Evolutionary conservation across 2,888 invertebrate species (phyloP).

Genomic region (Lycia hirtaria): DNA sequence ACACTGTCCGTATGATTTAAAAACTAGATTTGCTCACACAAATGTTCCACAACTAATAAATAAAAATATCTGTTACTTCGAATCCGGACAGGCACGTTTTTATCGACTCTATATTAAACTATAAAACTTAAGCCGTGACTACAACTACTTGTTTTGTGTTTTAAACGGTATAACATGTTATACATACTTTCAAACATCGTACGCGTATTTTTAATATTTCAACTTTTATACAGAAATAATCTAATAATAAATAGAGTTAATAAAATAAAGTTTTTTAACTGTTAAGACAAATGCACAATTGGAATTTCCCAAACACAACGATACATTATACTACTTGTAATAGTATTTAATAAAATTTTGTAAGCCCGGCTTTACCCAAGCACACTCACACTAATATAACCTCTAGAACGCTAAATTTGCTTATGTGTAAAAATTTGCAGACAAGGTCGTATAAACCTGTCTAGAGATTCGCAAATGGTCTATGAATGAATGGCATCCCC

Average conservation of each 20-base stretch:
- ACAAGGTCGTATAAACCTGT: constrained; percentile 57
- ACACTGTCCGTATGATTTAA: constrained; percentile 57
- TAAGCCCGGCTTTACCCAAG: constrained; percentile 12
- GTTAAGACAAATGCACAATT: too few species aligned
- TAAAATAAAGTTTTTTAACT: too few species aligned
- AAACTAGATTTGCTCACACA: constrained; percentile 61
- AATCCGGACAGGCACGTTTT: constrained; percentile 24
- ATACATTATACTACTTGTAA: too few species aligned
- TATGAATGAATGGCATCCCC: constrained; percentile 74
- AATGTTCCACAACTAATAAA: constrained; percentile 40
- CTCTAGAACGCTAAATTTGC: constrained; percentile 1
- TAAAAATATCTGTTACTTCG: constrained; percentile 18
- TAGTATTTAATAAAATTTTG: too few species aligned
- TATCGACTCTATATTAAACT: constrained; percentile 13
- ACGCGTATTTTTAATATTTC: too few species aligned
- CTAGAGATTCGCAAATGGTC: constrained; percentile 64
- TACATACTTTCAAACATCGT: too few species aligned
- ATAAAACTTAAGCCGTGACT: too few species aligned
- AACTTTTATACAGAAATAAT: too few species aligned
- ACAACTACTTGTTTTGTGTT: too few species aligned
- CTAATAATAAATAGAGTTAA: too few species aligned
- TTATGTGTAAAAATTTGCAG: constrained; percentile 25
- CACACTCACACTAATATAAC: constrained; percentile 2
- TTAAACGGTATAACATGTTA: too few species aligned
- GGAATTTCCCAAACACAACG: too few species aligned